These are phyloP conservation scores for Fukomys damarensis DNA, from an alignment of 2,113 vertebrate genomes.

Conservation along the genomic window DNA sequence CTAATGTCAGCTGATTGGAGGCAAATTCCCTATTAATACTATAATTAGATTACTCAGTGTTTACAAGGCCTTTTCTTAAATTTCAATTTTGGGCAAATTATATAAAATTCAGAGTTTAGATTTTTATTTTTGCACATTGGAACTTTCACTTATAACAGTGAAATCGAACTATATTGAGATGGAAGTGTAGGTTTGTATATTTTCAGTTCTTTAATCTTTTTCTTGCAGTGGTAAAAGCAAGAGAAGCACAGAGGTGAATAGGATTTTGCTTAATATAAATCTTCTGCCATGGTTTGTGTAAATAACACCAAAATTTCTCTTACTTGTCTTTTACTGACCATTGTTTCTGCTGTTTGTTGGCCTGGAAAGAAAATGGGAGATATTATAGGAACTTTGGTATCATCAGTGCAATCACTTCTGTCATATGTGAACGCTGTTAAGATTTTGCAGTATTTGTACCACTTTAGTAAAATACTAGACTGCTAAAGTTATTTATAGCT, in stretches of 20 bases:
- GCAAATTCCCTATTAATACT: background rate
- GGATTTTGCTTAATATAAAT: background rate
- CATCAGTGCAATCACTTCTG: fast-evolving
- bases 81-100: background rate
- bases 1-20: too few relatives aligned
- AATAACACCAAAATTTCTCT: background rate
- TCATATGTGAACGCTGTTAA: background rate
- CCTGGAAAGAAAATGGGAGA: background rate
- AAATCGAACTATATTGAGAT: background rate
- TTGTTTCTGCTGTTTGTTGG: background rate
- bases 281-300: background rate
- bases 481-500: background rate
- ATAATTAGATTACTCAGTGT: background rate
- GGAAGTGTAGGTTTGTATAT: background rate
- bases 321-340: background rate
- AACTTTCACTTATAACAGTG: background rate
- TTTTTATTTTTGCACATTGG: background rate
- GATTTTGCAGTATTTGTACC: too few relatives aligned
- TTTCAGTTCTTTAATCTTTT: background rate
- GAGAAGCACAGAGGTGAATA: background rate
- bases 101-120: background rate
- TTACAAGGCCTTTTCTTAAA: background rate
- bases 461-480: background rate
- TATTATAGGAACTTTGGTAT: fast-evolving
- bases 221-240: background rate